Conservation (phyloP, 2,888 invertebrate species). For the Andrena trimmerana region DNA sequence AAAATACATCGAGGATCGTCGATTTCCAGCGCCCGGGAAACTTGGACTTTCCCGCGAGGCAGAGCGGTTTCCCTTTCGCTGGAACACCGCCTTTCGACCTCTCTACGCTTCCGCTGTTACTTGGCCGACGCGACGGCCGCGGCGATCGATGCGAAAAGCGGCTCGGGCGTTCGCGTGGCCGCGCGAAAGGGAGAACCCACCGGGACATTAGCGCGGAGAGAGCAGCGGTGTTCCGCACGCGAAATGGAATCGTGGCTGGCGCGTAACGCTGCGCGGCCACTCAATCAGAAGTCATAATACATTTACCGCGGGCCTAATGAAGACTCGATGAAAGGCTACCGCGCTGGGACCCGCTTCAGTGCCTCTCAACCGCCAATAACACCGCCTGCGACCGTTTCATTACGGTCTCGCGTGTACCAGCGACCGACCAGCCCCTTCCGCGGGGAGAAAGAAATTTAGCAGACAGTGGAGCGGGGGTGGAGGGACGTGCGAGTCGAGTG, state of each 20-base stretch:
- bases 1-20: constrained; percentile 30
- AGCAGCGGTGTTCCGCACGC: not conserved
- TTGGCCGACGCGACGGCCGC: not conserved
- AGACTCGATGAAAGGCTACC: constrained; percentile 84
- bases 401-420: not conserved
- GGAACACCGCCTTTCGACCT: not conserved
- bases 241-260: constrained; percentile 8
- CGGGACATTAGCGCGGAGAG: not conserved
- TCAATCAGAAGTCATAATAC: constrained; percentile 86
- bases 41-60: constrained; percentile 23
- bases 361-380: constrained; percentile 66
- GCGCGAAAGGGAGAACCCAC: constrained; percentile 9
- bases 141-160: constrained; percentile 16
- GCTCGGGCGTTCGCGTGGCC: not conserved
- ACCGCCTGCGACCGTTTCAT: not conserved
- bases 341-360: constrained; percentile 73
- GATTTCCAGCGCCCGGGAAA: not conserved
- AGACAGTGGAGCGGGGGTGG: not conserved
- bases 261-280: constrained; percentile 77
- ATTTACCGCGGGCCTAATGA: constrained; percentile 85
- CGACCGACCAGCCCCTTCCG: not conserved
- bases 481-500: no score
- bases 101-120: constrained; percentile 23
- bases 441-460: not conserved
- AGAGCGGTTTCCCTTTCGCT: constrained; percentile 50